Percentiles rank a stretch among this genome's conserved stretches.
Evolutionary conservation across 2,113 vertebrate genomes (phyloP).

Genomic region (Amphiprion ocellaris): DNA sequence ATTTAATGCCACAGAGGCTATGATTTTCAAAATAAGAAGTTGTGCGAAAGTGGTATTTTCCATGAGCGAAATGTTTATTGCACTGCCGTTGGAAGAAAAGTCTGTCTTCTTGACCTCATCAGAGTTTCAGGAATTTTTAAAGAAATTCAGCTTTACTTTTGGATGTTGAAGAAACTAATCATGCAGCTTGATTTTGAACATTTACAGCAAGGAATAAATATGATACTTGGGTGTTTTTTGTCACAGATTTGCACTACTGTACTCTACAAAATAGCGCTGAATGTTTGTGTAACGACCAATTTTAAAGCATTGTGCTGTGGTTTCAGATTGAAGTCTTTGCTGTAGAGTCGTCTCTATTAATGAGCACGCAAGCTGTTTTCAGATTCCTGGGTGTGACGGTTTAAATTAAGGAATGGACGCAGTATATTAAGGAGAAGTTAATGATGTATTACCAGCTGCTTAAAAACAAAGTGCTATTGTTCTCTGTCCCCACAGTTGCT

Average conservation of each 20-base stretch:
- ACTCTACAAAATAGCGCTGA: not conserved
- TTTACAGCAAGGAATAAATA: not conserved
- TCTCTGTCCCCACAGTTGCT: not conserved
- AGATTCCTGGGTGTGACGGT: conserved; percentile 16
- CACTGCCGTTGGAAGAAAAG: not conserved
- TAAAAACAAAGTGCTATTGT: conserved; percentile 13
- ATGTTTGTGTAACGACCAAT: not conserved
- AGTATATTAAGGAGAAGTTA: conserved; percentile 30
- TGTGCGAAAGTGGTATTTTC: conserved; percentile 24
- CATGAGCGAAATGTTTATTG: not conserved
- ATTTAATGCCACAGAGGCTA: conserved; percentile 33
- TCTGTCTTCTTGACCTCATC: no score
- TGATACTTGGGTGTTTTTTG: not conserved
- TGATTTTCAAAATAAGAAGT: conserved; percentile 22
- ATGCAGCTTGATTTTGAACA: not conserved
- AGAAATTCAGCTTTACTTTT: conserved; percentile 10
- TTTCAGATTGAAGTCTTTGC: conserved; percentile 14
- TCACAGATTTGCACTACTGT: not conserved
- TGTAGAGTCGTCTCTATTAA: not conserved
- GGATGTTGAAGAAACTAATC: not conserved
- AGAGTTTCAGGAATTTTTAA: no score
- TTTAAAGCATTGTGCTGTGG: not conserved
- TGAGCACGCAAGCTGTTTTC: not conserved
- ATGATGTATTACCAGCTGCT: conserved; percentile 29
- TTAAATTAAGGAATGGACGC: conserved; percentile 22